Base-by-base conservation (phyloP, 1,140 invertebrate species). In the Cotesia chilonis region DNA sequence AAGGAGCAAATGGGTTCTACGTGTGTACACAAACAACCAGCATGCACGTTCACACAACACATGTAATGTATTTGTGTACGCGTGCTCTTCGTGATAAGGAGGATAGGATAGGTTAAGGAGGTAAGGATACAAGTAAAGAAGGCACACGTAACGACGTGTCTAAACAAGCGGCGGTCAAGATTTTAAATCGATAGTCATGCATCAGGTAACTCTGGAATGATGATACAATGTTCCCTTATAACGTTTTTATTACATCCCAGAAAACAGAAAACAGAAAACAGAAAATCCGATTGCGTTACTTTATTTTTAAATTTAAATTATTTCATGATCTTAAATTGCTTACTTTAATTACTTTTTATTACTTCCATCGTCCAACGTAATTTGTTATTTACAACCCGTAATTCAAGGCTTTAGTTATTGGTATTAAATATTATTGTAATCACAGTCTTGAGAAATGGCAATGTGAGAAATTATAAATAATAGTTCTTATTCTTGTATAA, bases 101-200 rank as follows among this genome's bases (percentile, higher is more conserved):
- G 77, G 78, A 76, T 79, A 80, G 12, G 35, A 12, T 14, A 54
- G 57, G 35, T 59, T 20, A 14, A 60, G 57, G 55, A 47, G 41
- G 41, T 47, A 47, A 47, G 41, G 41, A 47, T 47, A 47, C 41
- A 47, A 47, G 41, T 47, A 38, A 61, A 38, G 52, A n/a, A 65
- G 70, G 68, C 66, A 47, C 47, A 76, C 70, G 73, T 72, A 74
- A 76, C 70, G 66, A 76, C 51, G 60, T 71, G 64, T 68, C 74
- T 68, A 68, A 70, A 75, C 67, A 66, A 72, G 69, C 71, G 76
- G 76, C 78, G 77, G 75, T 71, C 77, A 73, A 83, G 78, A 81
- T 81, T 67, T 70, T 7, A 74, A 63, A 66, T 47, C 41, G 84
- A 85, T 85, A 85, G 83, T 86, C 78, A 84, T 83, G 82, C 78